Base-by-base conservation (phyloP, 2,113 vertebrate species). In the Limanda limanda region DNA sequence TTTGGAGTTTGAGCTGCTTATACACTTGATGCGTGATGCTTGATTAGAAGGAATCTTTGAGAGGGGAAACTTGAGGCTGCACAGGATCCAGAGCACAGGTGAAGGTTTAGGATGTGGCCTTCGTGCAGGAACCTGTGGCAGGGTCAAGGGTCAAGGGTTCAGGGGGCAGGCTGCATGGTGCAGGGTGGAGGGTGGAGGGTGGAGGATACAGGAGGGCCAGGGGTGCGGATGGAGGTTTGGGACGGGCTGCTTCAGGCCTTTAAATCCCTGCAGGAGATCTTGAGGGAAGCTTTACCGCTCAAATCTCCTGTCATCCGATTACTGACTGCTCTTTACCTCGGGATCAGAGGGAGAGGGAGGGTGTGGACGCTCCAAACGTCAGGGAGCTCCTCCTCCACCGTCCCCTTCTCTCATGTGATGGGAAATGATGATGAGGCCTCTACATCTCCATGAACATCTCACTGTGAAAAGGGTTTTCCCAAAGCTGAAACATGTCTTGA, bases 301-400 rank as follows among this genome's bases (percentile, higher is more conserved):
- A 89, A 93, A 93, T 93, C 92, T 90, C 71, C 88, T 82, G 81
- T 93, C 91, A 94, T 95, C 92, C 89, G 84, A 94, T 94, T 94
- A 94, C 79, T 61, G 71, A 74, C 79, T 84, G 86, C 84, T 91
- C 87, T 91, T 89, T 90, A 85, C 87, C 76, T 72, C 23, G 7
- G 83, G 89, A 93, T 87, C 85, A 91, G 79, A n/a, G 35, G n/a
- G 27, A 42, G 60, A 23, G 40, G 5, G 31, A 72, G 59, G 15
- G 15, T 20, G 35, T 23, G 51, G 52, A 55, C n/a, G 48, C 27
- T 66, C 54, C 52, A 57, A 72, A 80, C 4, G 23, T 59, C 58
- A 61, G 35, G 0, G 25, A 47, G 25, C 71, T 71, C 18, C 20
- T 31, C 42, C 58, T 66, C 40, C 1, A 3, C 40, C 42, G 3